Conservation (phyloP, 2,113 vertebrate genomes). For the Reinhardtius hippoglossoides region DNA sequence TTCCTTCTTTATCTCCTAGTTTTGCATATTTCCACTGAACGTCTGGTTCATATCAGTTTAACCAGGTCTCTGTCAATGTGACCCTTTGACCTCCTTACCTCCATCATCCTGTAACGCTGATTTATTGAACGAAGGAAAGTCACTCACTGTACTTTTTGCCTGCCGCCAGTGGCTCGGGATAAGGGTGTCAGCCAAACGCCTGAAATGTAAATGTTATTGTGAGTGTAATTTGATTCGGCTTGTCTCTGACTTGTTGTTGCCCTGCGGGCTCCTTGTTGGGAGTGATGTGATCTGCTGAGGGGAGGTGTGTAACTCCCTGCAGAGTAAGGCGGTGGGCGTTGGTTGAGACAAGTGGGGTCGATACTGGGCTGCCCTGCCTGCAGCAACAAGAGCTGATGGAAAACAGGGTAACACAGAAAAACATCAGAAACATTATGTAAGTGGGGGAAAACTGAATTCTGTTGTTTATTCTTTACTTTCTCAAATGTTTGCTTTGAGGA, state of each 20-base stretch:
- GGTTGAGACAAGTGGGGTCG: conserved; percentile 23
- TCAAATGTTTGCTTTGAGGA: not conserved
- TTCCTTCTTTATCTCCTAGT: not conserved
- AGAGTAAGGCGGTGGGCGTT: conserved; percentile 28
- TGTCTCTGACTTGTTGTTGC: conserved; percentile 32
- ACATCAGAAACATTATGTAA: not conserved
- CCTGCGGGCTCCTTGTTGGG: conserved; percentile 50
- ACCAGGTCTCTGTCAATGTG: not conserved
- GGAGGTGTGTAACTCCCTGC: conserved; percentile 41
- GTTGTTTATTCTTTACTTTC: not conserved
- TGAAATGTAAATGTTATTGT: conserved; percentile 59
- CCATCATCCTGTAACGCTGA: not conserved
- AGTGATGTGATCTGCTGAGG: conserved; percentile 54
- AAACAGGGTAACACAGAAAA: conserved; percentile 6
- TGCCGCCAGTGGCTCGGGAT: not conserved
- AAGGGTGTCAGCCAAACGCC: conserved; percentile 17
- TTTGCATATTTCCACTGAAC: not conserved
- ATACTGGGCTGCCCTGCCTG: conserved; percentile 12
- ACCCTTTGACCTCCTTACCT: conserved; percentile 18
- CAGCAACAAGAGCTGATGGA: conserved; percentile 18
- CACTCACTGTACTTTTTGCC: conserved; percentile 12
- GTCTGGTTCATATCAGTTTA: not conserved
- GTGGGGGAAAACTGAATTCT: not conserved
- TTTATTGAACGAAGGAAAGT: not conserved
- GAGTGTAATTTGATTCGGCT: conserved; percentile 39